These are phyloP conservation scores for Parnassius smintheus DNA, from an alignment of 2,888 invertebrate species.

Conservation along the genomic window DNA sequence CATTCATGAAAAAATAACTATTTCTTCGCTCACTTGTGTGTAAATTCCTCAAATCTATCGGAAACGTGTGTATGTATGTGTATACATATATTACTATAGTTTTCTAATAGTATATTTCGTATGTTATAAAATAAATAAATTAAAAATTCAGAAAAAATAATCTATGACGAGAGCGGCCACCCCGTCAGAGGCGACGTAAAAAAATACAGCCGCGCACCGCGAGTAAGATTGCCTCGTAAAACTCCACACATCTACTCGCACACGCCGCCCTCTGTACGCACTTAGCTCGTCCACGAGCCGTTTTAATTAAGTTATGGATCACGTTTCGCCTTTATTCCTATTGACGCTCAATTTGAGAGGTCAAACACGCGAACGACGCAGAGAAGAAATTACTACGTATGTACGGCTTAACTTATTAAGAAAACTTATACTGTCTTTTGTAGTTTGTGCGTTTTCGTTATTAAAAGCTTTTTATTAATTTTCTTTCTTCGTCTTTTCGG, in stretches of 20 bases:
- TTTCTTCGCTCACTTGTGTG: too few relatives aligned
- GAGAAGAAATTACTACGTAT: not conserved
- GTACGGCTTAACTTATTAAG: too few relatives aligned
- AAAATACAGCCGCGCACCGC: conserved; percentile 67
- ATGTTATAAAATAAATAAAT: not conserved
- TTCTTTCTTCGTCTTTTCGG: too few relatives aligned
- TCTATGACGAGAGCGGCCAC: conserved; percentile 49
- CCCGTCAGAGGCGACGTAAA: conserved; percentile 59
- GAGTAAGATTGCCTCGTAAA: conserved; percentile 72
- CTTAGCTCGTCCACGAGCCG: conserved; percentile 28
- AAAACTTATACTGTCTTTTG: too few relatives aligned
- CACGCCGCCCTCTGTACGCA: conserved; percentile 30
- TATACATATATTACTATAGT: too few relatives aligned
- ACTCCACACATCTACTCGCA: conserved; percentile 38
- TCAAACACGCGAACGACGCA: not conserved
- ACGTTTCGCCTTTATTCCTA: conserved; percentile 19
- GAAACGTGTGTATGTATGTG: too few relatives aligned
- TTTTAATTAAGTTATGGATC: conserved; percentile 24
- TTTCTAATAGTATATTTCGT: too few relatives aligned
- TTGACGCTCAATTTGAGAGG: conserved; percentile 15
- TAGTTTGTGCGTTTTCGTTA: too few relatives aligned
- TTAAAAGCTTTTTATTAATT: too few relatives aligned
- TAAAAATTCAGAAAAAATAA: conserved; percentile 25
- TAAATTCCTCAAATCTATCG: too few relatives aligned
- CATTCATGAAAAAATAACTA: too few relatives aligned